Percentiles rank a stretch among this genome's conserved stretches.
These are phyloP conservation scores for Pyrrhura leucotis DNA, from an alignment of 2,797 vertebrate species.

Conservation along the genomic window DNA sequence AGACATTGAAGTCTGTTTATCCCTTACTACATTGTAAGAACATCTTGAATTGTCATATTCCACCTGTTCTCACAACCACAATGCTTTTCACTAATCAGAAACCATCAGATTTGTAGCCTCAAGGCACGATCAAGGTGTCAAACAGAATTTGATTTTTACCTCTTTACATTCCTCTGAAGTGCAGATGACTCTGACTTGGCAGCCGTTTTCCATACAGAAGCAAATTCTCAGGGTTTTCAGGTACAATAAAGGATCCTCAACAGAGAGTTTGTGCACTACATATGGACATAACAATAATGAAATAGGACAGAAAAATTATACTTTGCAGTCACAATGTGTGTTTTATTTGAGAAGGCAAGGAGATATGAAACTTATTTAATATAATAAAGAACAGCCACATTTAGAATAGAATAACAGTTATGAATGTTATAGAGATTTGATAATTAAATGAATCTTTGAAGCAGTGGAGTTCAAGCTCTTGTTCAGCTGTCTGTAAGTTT, in stretches of 20 bases:
- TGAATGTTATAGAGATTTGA: background rate
- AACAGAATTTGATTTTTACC: conserved; percentile 60
- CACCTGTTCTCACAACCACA: conserved; percentile 45
- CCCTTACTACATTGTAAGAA: conserved; percentile 4
- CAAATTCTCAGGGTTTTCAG: conserved; percentile 22
- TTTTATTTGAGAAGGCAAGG: background rate
- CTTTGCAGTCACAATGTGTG: background rate
- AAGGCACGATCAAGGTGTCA: conserved; percentile 65
- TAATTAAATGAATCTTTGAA: background rate
- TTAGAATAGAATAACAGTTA: background rate
- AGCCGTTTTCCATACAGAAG: background rate
- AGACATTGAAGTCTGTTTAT: conserved; percentile 28
- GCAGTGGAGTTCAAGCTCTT: background rate
- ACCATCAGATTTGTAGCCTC: conserved; percentile 45
- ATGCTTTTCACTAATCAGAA: conserved; percentile 64
- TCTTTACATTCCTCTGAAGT: conserved; percentile 62
- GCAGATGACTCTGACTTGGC: conserved; percentile 50
- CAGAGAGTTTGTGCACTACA: background rate
- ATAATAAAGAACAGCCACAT: background rate
- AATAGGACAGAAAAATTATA: background rate
- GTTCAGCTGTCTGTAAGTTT: background rate
- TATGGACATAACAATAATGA: background rate
- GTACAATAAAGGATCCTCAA: conserved; percentile 16
- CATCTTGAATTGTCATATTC: conserved; percentile 54
- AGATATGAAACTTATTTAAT: background rate